Percentiles rank a stretch among this genome's conserved stretches.
phyloP scores from a whole-genome alignment of 2,888 invertebrate genomes.

The Drosophila infuscata region DNA sequence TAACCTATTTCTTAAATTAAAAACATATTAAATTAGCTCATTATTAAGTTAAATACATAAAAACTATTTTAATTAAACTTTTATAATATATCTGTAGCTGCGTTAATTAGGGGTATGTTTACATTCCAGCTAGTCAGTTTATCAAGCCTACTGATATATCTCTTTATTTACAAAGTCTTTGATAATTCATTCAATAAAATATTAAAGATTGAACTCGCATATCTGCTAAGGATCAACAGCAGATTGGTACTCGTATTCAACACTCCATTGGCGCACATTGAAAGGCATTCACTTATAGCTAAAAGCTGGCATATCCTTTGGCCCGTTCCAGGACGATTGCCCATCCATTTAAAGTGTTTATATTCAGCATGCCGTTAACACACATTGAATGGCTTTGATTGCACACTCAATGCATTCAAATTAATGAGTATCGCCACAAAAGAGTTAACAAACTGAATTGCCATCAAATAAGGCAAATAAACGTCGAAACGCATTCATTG shows the following conservation, averaged over 20 bases:
- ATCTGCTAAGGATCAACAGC: neutral
- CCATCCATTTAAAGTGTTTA: neutral
- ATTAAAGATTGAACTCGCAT: neutral
- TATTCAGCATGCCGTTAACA: neutral
- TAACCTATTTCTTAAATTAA: neutral
- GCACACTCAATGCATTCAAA: constrained; percentile 30
- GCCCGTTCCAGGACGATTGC: neutral
- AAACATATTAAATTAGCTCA: neutral
- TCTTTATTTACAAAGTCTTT: neutral
- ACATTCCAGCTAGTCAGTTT: neutral
- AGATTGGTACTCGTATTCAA: neutral
- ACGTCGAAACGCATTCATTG: constrained; percentile 53
- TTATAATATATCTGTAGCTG: neutral
- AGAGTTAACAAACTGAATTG: constrained; percentile 44
- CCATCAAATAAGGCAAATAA: constrained; percentile 60
- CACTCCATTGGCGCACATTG: neutral
- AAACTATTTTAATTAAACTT: neutral
- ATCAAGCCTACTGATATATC: neutral
- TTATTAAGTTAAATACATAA: neutral
- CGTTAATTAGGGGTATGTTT: neutral
- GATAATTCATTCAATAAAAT: neutral
- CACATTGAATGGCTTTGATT: neutral
- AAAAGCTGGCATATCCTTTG: neutral
- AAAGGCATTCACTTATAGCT: neutral
- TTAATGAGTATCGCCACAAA: constrained; percentile 40